Evolutionary conservation across 2,888 invertebrate genomes (phyloP).

Genomic region (Isoperla grammatica): DNA sequence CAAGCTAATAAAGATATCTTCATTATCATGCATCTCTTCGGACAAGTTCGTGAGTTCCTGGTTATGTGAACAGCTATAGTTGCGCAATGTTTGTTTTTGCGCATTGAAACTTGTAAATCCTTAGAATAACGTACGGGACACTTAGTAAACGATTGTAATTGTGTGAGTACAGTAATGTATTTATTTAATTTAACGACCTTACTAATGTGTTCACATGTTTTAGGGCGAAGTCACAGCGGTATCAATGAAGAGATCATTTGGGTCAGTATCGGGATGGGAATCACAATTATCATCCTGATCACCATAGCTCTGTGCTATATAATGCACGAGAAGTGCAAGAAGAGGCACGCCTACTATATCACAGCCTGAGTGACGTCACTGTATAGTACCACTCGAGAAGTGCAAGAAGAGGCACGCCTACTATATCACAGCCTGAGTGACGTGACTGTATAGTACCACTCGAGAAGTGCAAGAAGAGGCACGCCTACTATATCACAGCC

Average conservation of each 20-base stretch:
- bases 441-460: neutral
- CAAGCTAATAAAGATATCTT: too few relatives aligned
- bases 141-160: too few relatives aligned
- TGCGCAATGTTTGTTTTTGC: too few relatives aligned
- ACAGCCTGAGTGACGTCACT: conserved; percentile 20
- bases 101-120: too few relatives aligned
- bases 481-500: neutral
- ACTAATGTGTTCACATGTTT: conserved; percentile 32
- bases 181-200: too few relatives aligned
- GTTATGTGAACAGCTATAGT: too few relatives aligned
- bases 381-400: neutral
- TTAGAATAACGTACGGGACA: too few relatives aligned
- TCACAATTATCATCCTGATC: conserved; percentile 73
- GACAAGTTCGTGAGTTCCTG: too few relatives aligned
- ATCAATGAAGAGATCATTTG: conserved; percentile 85
- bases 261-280: conserved; percentile 84
- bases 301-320: conserved; percentile 79
- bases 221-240: conserved; percentile 76
- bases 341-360: conserved; percentile 52
- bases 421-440: neutral
- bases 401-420: neutral
- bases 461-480: neutral
- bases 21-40: too few relatives aligned
- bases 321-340: conserved; percentile 72
- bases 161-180: too few relatives aligned